phyloP scores from a whole-genome alignment of 2,888 invertebrate species.

The Amphipoea lucens region DNA sequence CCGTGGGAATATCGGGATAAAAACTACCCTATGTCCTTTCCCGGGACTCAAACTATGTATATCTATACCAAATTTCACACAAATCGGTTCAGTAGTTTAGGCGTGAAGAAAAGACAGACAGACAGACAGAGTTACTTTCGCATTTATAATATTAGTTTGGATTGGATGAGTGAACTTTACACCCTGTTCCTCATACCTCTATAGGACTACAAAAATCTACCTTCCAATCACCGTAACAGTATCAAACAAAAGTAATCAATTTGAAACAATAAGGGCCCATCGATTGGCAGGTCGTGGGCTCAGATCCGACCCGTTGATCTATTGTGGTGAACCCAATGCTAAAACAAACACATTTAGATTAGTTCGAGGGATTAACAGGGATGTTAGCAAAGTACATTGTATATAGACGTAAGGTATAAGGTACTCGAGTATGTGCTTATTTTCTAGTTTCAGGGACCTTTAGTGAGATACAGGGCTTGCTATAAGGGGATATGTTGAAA shows the following conservation, averaged over 20 bases:
- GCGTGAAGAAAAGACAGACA: no score
- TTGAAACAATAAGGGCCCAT: constrained; percentile 37
- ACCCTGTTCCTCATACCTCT: no score
- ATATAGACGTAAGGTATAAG: constrained; percentile 17
- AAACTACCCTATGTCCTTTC: no score
- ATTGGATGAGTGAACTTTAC: no score
- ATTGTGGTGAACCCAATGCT: constrained; percentile 57
- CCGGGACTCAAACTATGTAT: no score
- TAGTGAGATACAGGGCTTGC: not conserved
- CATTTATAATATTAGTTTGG: no score
- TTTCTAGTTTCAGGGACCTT: not conserved
- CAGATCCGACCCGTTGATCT: constrained; percentile 50
- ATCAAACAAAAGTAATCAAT: constrained; percentile 47
- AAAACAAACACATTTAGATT: constrained; percentile 60
- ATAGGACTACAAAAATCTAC: not conserved
- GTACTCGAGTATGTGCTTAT: not conserved
- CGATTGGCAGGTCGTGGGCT: constrained; percentile 44
- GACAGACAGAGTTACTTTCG: no score
- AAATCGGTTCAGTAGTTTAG: no score
- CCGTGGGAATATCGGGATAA: no score
- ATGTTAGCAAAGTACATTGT: constrained; percentile 42
- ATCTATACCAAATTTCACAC: no score
- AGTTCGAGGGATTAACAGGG: constrained; percentile 52
- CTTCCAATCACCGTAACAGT: constrained; percentile 1
- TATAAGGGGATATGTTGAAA: not conserved